phyloP scores from a whole-genome alignment of 2,797 vertebrate genomes.

The Pelochelys cantorii region DNA sequence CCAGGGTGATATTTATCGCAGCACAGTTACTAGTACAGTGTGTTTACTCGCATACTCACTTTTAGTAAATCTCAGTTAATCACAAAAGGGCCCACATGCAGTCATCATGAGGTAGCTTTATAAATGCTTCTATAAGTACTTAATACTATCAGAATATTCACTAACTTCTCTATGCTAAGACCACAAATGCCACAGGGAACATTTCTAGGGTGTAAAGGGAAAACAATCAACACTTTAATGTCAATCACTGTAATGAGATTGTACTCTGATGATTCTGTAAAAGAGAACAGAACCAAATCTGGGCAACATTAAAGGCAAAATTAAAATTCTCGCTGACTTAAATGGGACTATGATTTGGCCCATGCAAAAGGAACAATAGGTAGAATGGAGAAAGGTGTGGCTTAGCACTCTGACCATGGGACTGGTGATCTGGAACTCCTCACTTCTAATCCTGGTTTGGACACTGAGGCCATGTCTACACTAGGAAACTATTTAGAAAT shows the following conservation, averaged over 20 bases:
- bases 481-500: too few relatives aligned
- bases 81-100: constrained; percentile 43
- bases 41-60: constrained; percentile 56
- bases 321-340: background rate
- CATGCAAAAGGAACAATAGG: rapidly evolving
- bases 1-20: constrained; percentile 7
- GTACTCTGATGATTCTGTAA: background rate
- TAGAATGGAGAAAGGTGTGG: background rate
- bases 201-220: background rate
- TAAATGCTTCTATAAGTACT: constrained; percentile 38
- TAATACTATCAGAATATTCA: background rate
- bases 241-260: background rate
- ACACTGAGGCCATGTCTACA: background rate
- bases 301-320: constrained; percentile 35
- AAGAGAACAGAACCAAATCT: background rate
- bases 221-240: background rate
- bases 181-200: constrained; percentile 4
- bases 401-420: background rate
- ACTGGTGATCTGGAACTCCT: background rate
- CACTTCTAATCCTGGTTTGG: background rate
- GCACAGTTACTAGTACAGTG: constrained; percentile 41
- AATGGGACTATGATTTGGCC: background rate
- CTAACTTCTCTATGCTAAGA: background rate
- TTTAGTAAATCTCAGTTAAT: constrained; percentile 48
- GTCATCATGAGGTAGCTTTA: constrained; percentile 36